These are phyloP conservation scores for Anguilla megastoma DNA, from an alignment of 2,797 vertebrate genomes.

Conservation along the genomic window DNA sequence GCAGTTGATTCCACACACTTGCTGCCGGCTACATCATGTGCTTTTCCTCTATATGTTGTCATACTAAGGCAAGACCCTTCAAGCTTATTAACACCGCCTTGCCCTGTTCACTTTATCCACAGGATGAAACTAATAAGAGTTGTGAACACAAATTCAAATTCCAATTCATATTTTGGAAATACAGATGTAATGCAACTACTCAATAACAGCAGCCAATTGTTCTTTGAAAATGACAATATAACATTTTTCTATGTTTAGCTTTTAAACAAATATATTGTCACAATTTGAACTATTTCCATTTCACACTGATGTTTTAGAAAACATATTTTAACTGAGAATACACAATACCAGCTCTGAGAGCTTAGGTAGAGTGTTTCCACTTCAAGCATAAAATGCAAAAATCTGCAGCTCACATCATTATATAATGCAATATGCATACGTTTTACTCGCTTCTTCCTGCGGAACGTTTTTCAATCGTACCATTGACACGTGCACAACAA, in stretches of 20 bases:
- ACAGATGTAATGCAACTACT: background rate
- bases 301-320: background rate
- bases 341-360: background rate
- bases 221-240: background rate
- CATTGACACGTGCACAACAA: background rate
- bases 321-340: background rate
- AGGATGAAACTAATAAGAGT: background rate
- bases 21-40: background rate
- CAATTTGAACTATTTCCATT: background rate
- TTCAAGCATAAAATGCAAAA: conserved; percentile 6
- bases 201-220: background rate
- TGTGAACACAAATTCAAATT: background rate
- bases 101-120: background rate
- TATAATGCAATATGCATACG: background rate
- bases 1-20: background rate
- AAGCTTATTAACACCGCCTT: background rate
- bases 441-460: background rate
- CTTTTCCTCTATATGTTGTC: background rate
- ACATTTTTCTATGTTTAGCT: background rate
- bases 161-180: background rate
- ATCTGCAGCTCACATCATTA: background rate
- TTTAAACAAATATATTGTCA: background rate
- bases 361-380: background rate
- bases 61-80: background rate
- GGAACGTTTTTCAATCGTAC: background rate